These are phyloP conservation scores for Merluccius polli DNA, from an alignment of 2,797 vertebrate genomes.

Conservation along the genomic window DNA sequence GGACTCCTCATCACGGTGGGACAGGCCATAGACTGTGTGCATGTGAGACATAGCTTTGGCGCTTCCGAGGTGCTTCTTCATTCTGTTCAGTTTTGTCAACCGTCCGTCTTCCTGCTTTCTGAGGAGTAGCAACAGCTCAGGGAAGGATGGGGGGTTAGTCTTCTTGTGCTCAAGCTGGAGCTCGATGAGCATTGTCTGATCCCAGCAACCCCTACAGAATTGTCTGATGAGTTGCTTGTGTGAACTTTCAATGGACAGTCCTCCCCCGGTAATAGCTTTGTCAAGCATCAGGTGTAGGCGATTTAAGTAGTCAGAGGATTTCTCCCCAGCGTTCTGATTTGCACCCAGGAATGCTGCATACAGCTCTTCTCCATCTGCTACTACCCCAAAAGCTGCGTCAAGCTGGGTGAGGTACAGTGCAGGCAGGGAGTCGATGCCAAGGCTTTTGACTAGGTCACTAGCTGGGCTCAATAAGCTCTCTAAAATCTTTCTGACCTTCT, in stretches of 20 bases:
- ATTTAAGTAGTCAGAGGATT: slow-evolving; percentile 2
- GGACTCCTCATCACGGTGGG: not conserved
- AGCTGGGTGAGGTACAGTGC: slow-evolving; percentile 5
- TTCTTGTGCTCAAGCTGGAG: slow-evolving; percentile 18
- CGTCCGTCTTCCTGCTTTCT: slow-evolving; percentile 5
- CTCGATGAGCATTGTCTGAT: slow-evolving; percentile 2
- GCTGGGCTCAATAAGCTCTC: slow-evolving; percentile 21
- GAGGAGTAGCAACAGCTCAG: slow-evolving; percentile 1
- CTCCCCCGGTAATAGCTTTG: not conserved
- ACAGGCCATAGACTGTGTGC: slow-evolving; percentile 4
- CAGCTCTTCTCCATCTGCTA: slow-evolving; percentile 23
- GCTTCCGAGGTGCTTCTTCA: slow-evolving; percentile 17
- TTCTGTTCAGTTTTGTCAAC: slow-evolving; percentile 2
- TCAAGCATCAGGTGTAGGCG: too few species aligned
- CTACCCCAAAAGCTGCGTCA: slow-evolving; percentile 15
- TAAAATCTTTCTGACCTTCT: slow-evolving; percentile 20
- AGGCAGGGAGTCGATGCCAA: slow-evolving; percentile 5
- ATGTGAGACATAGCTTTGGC: slow-evolving; percentile 4
- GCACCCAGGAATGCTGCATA: slow-evolving; percentile 16
- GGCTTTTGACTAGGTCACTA: slow-evolving; percentile 12
- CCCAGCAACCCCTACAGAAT: slow-evolving; percentile 16
- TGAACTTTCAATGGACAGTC: not conserved
- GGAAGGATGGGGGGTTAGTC: slow-evolving; percentile 5
- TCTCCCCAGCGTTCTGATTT: slow-evolving; percentile 15
- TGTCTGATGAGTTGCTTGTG: slow-evolving; percentile 6